phyloP scores from a whole-genome alignment of 2,797 vertebrate genomes.

The Parauchenoglanis ngamensis region DNA sequence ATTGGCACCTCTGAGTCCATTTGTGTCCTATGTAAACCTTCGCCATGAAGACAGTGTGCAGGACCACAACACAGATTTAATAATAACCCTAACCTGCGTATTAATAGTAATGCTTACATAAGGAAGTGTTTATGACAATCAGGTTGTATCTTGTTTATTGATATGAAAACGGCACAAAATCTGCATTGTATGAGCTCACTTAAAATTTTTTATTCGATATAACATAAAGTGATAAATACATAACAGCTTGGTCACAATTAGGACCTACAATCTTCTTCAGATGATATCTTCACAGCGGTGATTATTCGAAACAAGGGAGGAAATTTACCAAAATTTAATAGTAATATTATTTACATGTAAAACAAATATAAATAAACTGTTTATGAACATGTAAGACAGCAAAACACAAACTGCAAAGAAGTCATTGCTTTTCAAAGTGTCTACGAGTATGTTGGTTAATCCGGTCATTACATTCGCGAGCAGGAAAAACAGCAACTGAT shows the following conservation, averaged over 20 bases:
- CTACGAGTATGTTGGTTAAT: slow-evolving; percentile 80
- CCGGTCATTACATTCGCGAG: slow-evolving; percentile 90
- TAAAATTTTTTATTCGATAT: neutral
- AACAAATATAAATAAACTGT: slow-evolving; percentile 78
- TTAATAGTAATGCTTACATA: neutral
- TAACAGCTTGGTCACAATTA: neutral
- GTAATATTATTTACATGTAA: slow-evolving; percentile 81
- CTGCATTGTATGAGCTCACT: neutral
- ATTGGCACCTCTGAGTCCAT: no score
- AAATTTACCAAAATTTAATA: slow-evolving; percentile 87
- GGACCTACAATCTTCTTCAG: neutral
- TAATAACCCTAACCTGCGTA: neutral
- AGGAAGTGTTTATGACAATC: neutral
- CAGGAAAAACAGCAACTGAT: slow-evolving; percentile 90
- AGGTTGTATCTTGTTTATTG: neutral
- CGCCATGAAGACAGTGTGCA: neutral
- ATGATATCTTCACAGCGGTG: neutral
- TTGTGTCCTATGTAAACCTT: neutral
- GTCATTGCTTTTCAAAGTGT: slow-evolving; percentile 81
- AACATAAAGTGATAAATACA: neutral
- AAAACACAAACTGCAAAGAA: slow-evolving; percentile 76
- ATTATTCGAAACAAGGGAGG: neutral
- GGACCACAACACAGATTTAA: neutral
- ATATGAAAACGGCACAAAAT: neutral
- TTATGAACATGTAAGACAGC: slow-evolving; percentile 86